Evolutionary conservation across 2,113 vertebrate species (phyloP), one percentile per base, ranked within the genome.

Genomic region (Sceloporus undulatus): DNA sequence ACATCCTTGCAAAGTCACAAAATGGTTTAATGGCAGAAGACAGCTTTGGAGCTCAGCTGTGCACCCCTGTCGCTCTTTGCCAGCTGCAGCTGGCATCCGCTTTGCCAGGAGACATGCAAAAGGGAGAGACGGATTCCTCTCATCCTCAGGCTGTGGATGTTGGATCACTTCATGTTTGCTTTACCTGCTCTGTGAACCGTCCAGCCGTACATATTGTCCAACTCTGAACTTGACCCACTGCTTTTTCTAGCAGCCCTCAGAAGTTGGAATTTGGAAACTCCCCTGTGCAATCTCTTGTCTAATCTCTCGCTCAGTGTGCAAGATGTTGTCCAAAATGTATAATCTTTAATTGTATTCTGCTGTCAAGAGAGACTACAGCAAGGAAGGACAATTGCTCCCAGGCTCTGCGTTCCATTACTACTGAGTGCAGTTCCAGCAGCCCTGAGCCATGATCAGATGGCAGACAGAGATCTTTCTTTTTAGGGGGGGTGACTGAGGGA

Each of bases 391-490:
- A 48, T 48, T 5, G 48, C 48, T 48, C 48, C 48, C 48, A 48
- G 48, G 48, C 48, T 48, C 48, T 48, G 48, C 7, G 48, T 48
- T 73, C 73, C 42, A 75, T 9, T 87, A 34, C 27, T 74, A 18
- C 68, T 81, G 89, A 48, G 9, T 0, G 0, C 56, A 42, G 48
- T 74, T 9, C 27, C 89, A 48, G 48, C 48, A 85, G 78, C 85
- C 79, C n/a, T 85, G 79, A 40, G 78, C 59, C 11, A 23, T 34
- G 10, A 42, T 56, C 68, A 1, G 1, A 1, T 88, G 76, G 92
- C 48, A 48, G 48, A 87, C 38, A 80, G 79, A 89, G 87, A 27
- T 65, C 71, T 88, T 90, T 84, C 86, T 79, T 48, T 48, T 48
- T 48, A 48, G 48, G 48, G 48, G 48, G 48, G 48, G 48, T 7